Percentiles rank a stretch among this genome's conserved stretches.
Conservation (phyloP, 2,113 vertebrate species). For the Rhynchomys soricoides region DNA sequence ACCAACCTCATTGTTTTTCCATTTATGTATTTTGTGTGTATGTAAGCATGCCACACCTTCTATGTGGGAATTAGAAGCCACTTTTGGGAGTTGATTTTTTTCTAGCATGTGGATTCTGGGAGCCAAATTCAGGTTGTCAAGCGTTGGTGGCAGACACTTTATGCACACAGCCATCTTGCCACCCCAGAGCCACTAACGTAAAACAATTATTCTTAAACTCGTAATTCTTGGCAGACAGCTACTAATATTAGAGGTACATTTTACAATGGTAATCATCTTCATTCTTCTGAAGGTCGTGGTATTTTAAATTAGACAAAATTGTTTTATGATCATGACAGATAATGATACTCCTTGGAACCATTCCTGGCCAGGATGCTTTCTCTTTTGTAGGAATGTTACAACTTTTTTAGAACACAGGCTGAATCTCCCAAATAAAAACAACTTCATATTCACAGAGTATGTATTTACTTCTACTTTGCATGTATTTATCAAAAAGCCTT, state of each 20-base stretch:
- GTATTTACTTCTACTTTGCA: not conserved
- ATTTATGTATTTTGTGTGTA: not conserved
- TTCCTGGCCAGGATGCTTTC: not conserved
- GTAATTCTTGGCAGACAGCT: not conserved
- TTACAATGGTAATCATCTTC: slow-evolving; percentile 38
- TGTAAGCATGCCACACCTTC: too few relatives aligned
- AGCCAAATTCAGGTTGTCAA: not conserved
- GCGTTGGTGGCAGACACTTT: not conserved
- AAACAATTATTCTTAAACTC: slow-evolving; percentile 33
- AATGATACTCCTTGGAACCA: not conserved
- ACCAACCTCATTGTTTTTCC: not conserved
- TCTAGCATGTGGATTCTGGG: not conserved
- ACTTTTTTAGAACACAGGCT: not conserved
- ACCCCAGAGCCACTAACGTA: not conserved
- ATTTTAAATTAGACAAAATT: slow-evolving; percentile 3
- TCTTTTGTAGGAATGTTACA: not conserved
- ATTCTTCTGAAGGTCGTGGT: not conserved
- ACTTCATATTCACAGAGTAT: slow-evolving; percentile 1
- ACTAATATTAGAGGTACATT: slow-evolving; percentile 18
- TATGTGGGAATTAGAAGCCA: not conserved
- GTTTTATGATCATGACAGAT: not conserved
- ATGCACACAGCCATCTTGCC: slow-evolving; percentile 22
- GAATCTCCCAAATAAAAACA: slow-evolving; percentile 19
- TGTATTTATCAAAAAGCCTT: slow-evolving; percentile 17
- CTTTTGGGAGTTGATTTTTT: not conserved